phyloP scores from a whole-genome alignment of 2,797 vertebrate species.

The Corythornis leucogaster region DNA sequence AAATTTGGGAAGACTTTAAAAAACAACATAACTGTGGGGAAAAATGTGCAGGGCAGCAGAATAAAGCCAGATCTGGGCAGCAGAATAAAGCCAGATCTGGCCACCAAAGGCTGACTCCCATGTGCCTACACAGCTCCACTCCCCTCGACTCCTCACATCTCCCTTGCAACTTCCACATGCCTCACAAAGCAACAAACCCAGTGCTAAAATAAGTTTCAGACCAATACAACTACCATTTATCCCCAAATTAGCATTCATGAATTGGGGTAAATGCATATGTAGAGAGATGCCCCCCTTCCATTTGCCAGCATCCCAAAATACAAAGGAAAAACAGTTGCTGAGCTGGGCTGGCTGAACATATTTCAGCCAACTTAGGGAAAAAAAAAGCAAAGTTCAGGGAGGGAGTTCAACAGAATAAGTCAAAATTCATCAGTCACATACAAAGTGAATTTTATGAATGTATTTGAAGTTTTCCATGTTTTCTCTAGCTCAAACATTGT shows the following conservation, averaged over 20 bases:
- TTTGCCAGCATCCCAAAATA: background rate
- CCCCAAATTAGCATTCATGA: background rate
- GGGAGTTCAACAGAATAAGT: background rate
- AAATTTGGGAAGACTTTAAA: constrained; percentile 56
- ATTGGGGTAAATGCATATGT: background rate
- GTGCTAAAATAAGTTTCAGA: background rate
- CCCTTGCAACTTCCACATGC: background rate
- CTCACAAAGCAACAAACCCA: background rate
- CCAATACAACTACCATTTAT: background rate
- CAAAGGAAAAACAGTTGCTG: background rate
- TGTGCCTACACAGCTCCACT: background rate
- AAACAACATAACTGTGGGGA: constrained; percentile 25
- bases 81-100: constrained; percentile 36
- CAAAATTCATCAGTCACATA: background rate
- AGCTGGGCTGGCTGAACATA: background rate
- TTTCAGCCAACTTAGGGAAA: background rate
- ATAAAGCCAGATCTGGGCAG: constrained; percentile 30
- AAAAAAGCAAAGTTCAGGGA: background rate
- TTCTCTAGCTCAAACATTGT: background rate
- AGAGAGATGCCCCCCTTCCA: background rate
- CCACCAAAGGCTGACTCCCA: background rate
- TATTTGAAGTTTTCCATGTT: background rate
- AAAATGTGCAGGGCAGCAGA: constrained; percentile 62
- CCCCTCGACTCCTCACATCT: background rate
- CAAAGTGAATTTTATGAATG: background rate